Conservation (phyloP, 2,113 vertebrate genomes). For the Anthoscopus minutus region DNA sequence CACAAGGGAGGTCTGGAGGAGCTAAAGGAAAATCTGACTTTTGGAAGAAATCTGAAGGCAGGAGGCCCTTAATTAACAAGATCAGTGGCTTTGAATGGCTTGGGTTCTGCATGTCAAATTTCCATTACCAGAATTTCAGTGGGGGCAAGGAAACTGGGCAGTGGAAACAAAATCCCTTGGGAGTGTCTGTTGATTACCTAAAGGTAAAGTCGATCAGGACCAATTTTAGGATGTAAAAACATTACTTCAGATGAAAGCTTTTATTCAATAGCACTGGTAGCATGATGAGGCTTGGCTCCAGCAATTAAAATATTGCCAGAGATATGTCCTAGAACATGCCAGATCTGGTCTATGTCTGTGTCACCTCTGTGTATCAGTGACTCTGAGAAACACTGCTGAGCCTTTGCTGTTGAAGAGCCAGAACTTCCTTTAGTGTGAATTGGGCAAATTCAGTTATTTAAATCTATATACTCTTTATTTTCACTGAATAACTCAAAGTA, state of each 20-base stretch:
- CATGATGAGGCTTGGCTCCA: not conserved
- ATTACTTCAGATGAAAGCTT: not conserved
- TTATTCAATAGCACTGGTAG: not conserved
- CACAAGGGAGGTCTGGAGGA: not conserved
- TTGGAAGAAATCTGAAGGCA: not conserved
- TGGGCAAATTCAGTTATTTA: not conserved
- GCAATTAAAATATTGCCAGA: not conserved
- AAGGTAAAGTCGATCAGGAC: not conserved
- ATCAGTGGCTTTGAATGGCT: not conserved
- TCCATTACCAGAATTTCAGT: not conserved
- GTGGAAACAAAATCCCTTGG: not conserved
- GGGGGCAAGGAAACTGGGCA: not conserved
- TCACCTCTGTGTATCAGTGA: not conserved
- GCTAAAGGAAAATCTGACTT: constrained; percentile 30
- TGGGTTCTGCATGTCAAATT: not conserved
- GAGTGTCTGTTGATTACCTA: not conserved
- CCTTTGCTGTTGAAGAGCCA: not conserved
- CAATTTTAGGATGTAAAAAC: not conserved
- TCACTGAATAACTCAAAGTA: not conserved
- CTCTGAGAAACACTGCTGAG: not conserved
- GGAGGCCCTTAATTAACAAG: not conserved
- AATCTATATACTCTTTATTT: not conserved
- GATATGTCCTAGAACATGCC: fast-evolving
- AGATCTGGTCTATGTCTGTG: not conserved
- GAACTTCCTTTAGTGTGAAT: not conserved